Evolutionary conservation across 2,888 invertebrate genomes (phyloP).

Genomic region (Synanthedon andrenaeformis): DNA sequence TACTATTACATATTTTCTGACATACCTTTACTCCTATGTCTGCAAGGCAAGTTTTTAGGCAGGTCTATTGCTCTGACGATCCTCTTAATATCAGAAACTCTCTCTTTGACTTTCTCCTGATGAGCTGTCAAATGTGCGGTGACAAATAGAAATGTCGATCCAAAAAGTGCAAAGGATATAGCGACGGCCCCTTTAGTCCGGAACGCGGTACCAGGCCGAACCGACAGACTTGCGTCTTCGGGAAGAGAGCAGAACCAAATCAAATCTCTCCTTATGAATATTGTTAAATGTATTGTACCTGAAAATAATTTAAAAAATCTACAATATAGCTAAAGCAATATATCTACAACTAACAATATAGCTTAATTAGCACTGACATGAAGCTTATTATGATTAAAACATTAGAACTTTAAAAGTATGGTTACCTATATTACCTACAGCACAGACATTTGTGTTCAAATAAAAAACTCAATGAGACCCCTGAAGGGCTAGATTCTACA

Average conservation of each 20-base stretch:
- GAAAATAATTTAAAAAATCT: conserved; percentile 17
- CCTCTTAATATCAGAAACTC: conserved; percentile 86
- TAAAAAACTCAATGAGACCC: too few species aligned
- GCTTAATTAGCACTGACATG: not conserved
- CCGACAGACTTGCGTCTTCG: conserved; percentile 88
- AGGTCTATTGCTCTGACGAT: conserved; percentile 85
- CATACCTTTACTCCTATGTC: conserved; percentile 79
- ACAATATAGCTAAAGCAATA: not conserved
- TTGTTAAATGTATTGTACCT: conserved; percentile 87
- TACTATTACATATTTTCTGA: not conserved
- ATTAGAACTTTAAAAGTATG: too few species aligned
- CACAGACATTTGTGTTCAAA: too few species aligned
- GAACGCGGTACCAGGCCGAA: conserved; percentile 90
- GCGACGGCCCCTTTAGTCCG: conserved; percentile 96
- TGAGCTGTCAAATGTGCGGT: conserved; percentile 96
- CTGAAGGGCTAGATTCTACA: too few species aligned
- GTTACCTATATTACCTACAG: too few species aligned
- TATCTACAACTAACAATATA: not conserved
- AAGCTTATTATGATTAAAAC: too few species aligned
- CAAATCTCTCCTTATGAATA: conserved; percentile 91
- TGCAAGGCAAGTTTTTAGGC: conserved; percentile 82
- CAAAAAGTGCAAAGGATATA: conserved; percentile 92
- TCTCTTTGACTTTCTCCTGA: conserved; percentile 87
- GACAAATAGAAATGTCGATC: conserved; percentile 94
- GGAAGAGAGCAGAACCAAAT: conserved; percentile 97